A percentile compares a stretch with the other conserved stretches of the same genome.
Conservation (phyloP, 2,888 invertebrate genomes). For the Gryllus longicercus region DNA sequence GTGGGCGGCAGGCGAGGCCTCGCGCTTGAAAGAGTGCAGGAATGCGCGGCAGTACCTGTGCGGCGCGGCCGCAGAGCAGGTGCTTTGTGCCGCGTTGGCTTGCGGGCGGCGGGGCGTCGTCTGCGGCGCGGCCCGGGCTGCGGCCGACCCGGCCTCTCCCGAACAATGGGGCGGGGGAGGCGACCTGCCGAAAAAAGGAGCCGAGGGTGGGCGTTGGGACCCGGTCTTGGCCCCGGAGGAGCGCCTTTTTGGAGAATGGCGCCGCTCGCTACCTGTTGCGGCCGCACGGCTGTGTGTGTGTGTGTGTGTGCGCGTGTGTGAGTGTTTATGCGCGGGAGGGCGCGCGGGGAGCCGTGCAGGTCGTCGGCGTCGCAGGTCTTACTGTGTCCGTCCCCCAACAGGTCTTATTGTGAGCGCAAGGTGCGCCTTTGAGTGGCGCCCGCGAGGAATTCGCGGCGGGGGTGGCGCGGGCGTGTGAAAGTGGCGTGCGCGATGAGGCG, state of each 20-base stretch:
- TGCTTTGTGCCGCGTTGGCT: not conserved
- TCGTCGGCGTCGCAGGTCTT: too few relatives aligned
- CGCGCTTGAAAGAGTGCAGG: not conserved
- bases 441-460: not conserved
- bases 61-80: not conserved
- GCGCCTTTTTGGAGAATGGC: too few relatives aligned
- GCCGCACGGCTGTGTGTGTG: too few relatives aligned
- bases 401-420: slow-evolving; percentile 3
- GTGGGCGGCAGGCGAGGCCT: not conserved
- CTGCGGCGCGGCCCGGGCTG: not conserved
- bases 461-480: not conserved
- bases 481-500: not conserved
- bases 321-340: too few relatives aligned
- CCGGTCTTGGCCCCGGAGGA: too few relatives aligned
- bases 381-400: not conserved
- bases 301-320: not conserved
- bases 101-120: not conserved
- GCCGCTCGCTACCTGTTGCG: too few relatives aligned
- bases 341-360: too few relatives aligned
- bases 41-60: not conserved
- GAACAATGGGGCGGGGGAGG: not conserved
- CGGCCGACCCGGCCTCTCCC: not conserved
- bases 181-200: not conserved
- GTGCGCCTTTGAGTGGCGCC: not conserved
- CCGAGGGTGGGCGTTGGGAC: not conserved